phyloP scores from a whole-genome alignment of 2,888 invertebrate species.

The Dascillus cervinus region DNA sequence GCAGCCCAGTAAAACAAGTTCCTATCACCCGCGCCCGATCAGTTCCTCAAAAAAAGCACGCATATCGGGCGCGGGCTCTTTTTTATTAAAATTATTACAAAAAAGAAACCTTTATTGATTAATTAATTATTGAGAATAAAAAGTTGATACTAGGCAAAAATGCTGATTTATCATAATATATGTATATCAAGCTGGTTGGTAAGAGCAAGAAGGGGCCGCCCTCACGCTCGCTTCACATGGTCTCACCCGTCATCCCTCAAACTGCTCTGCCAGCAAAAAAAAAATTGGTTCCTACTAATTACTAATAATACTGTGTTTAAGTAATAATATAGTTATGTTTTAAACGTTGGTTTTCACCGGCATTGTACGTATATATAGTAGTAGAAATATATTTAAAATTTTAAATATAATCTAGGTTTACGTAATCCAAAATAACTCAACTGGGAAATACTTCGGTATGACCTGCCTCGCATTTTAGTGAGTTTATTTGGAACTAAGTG shows the following conservation, averaged over 20 bases:
- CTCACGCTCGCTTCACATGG: slow-evolving; percentile 31
- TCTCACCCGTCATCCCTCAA: slow-evolving; percentile 24
- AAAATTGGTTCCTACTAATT: slow-evolving; percentile 47
- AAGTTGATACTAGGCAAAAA: too few relatives aligned
- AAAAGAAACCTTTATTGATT: slow-evolving; percentile 39
- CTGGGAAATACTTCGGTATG: slow-evolving; percentile 46
- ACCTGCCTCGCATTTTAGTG: slow-evolving; percentile 69
- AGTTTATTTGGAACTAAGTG: slow-evolving; percentile 71
- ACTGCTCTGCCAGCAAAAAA: slow-evolving; percentile 34
- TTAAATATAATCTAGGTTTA: slow-evolving; percentile 38
- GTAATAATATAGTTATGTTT: slow-evolving; percentile 44
- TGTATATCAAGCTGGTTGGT: slow-evolving; percentile 41
- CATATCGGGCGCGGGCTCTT: slow-evolving; percentile 37
- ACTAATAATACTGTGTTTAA: slow-evolving; percentile 44
- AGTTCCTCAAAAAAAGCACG: slow-evolving; percentile 40
- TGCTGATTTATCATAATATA: slow-evolving; percentile 44
- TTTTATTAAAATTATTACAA: slow-evolving; percentile 44
- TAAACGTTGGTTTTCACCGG: slow-evolving; percentile 41
- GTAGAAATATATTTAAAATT: slow-evolving; percentile 45
- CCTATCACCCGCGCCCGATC: slow-evolving; percentile 39
- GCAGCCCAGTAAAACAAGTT: slow-evolving; percentile 46
- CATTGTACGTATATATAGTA: slow-evolving; percentile 45
- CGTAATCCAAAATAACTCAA: slow-evolving; percentile 49
- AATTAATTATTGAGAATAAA: slow-evolving; percentile 43
- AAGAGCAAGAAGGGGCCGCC: slow-evolving; percentile 29